phyloP scores from a whole-genome alignment of 2,113 vertebrate genomes.

The Cettia cetti region DNA sequence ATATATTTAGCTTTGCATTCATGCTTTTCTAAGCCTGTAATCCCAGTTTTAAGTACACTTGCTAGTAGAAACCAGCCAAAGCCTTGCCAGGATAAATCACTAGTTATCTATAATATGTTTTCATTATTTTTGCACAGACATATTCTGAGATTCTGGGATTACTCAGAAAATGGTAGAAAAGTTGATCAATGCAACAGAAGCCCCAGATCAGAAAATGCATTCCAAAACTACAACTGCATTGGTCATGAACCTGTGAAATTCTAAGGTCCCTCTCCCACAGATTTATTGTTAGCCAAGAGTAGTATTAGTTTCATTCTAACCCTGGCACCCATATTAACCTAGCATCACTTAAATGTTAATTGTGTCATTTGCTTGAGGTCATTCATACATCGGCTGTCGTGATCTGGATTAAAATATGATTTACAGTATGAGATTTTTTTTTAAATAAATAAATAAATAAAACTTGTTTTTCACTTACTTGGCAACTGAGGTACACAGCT shows the following conservation, averaged over 20 bases:
- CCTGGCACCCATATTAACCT: background rate
- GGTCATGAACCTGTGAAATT: background rate
- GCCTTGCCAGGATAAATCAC: background rate
- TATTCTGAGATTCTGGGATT: background rate
- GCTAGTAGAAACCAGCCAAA: background rate
- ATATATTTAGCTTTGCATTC: background rate
- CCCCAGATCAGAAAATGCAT: background rate
- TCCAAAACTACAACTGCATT: background rate
- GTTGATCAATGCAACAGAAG: background rate
- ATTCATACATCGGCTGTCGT: background rate
- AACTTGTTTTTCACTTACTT: background rate
- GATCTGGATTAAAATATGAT: background rate
- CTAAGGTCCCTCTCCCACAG: background rate
- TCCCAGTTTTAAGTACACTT: background rate
- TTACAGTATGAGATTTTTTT: background rate
- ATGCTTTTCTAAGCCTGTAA: constrained; percentile 2
- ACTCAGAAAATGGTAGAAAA: background rate
- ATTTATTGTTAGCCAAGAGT: background rate
- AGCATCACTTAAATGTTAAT: background rate
- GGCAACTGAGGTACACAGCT: background rate
- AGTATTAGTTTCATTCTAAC: background rate
- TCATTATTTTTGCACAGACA: background rate
- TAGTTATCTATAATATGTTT: background rate
- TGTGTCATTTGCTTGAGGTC: background rate
- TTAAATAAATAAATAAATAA: background rate